Evolutionary conservation across 2,888 invertebrate species (phyloP), one percentile per base, ranked within the genome.

Genomic region (Calliscelio sp.): DNA sequence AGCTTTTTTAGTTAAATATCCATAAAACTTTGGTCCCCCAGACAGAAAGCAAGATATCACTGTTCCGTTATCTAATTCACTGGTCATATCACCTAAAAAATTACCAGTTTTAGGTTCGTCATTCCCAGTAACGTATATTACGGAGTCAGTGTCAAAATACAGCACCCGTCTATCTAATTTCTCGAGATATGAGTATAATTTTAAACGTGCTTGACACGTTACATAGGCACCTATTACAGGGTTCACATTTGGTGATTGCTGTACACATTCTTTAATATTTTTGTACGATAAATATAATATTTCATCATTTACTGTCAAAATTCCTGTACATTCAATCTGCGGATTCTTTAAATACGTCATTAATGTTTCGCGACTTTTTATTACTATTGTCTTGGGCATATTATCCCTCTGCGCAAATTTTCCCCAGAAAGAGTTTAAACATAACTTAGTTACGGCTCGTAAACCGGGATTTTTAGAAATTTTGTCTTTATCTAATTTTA

Each of bases 401-500:
- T 74, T 63, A 7, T 71, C 68, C 1, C 57, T 44, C 10, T 78
- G 61, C 0, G 68, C 84, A 16, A 75, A 65, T 63, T 79, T 78
- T 8, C 74, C 78, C 81, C 78, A 81, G n/a, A 81, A 74, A 2
- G 63, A 78, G 41, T 82, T 82, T 0, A 85, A 22, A 11, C 25
- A 24, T 0, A 82, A 38, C 65, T 85, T 80, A 6, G 57, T 10
- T 2, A 35, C 2, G 1, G 32, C 10, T 18, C 57, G 16, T 10
- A 32, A 35, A 5, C 81, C 81, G 0, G 57, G 22, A 24, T 85
- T 85, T 22, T 32, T 20, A 18, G 81, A 68, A 49, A 51, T 63
- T 5, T 68, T 28, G 4, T 3, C 18, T n/a, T n/a, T n/a, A 14
- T 55, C 41, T 24, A 79, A 25, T 20, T 71, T 4, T 8, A 74